Base-by-base conservation (phyloP, 2,888 invertebrate species). In the Caenorhabditis sp. region DNA sequence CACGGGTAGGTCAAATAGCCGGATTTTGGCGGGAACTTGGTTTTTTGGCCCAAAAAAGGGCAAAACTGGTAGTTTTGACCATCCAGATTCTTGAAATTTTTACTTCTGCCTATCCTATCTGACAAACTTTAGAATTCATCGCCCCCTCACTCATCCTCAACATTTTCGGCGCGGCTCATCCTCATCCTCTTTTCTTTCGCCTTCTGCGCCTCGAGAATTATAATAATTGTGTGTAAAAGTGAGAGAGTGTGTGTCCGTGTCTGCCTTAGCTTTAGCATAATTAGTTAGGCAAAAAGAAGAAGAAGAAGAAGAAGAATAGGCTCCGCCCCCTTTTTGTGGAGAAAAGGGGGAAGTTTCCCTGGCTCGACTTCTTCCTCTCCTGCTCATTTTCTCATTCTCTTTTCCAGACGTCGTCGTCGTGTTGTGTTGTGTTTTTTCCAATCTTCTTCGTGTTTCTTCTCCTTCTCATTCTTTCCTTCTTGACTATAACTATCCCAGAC, bases 201-300 rank as follows among this genome's bases (percentile, higher is more conserved):
- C n/a, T n/a, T 64, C 65, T 69, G 40, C 55, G 28, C 72, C 47
- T 65, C 60, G 60, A 53, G 58, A 76, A 76, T 76, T 76, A 76
- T 76, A 53, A 76, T 76, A 76, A 76, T 76, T 76, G 76, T 61
- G 61, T n/a, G n/a, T n/a, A n/a, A n/a, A n/a, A n/a, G n/a, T n/a
- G n/a, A n/a, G n/a, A n/a, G 56, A n/a, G 40, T 74, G 32, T 67
- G 35, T 32, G 35, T 44, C 60, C 44, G 32, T 67, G 35, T 32
- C 44, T 44, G 53, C 44, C 44, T 67, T 58, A 67, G 64, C 61
- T 61, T 76, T 76, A 51, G 76, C 76, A 76, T 76, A 76, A 76
- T 76, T 76, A 76, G 76, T 67, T 67, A 76, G 74, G 74, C 65
- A n/a, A n/a, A n/a, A n/a, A n/a, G n/a, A n/a, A n/a, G n/a, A n/a